phyloP scores from a whole-genome alignment of 1,140 invertebrate genomes.

The Drosophila grimshawi region DNA sequence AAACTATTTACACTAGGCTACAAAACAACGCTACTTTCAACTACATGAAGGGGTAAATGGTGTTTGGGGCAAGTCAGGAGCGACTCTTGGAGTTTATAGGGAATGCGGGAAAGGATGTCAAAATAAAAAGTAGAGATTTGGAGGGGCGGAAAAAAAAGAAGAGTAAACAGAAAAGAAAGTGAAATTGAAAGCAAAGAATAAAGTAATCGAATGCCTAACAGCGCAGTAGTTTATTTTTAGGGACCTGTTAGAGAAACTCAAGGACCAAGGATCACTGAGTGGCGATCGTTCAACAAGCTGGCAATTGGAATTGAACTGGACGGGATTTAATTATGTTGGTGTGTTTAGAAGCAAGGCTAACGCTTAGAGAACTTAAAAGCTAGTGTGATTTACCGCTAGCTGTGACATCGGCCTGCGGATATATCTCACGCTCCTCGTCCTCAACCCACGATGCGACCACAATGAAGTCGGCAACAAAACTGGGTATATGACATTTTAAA shows the following conservation, averaged over 20 bases:
- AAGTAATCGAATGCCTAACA: slow-evolving; percentile 67
- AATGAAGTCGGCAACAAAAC: slow-evolving; percentile 95
- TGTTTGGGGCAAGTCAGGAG: slow-evolving; percentile 86
- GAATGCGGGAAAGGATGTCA: slow-evolving; percentile 73
- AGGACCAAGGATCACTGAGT: slow-evolving; percentile 27
- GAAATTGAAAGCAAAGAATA: slow-evolving; percentile 33
- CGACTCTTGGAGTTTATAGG: slow-evolving; percentile 85
- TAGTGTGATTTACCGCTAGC: slow-evolving; percentile 67
- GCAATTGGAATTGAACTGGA: slow-evolving; percentile 50
- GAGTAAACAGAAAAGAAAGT: slow-evolving; percentile 38
- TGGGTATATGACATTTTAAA: slow-evolving; percentile 96
- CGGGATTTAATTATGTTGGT: slow-evolving; percentile 27
- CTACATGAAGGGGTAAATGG: slow-evolving; percentile 82
- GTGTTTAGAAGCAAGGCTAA: slow-evolving; percentile 44
- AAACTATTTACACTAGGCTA: slow-evolving; percentile 78
- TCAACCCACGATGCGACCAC: slow-evolving; percentile 93
- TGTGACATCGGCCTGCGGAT: slow-evolving; percentile 86
- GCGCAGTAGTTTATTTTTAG: slow-evolving; percentile 51
- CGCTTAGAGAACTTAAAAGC: slow-evolving; percentile 47
- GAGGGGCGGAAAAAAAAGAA: slow-evolving; percentile 29
- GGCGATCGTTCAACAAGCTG: slow-evolving; percentile 35
- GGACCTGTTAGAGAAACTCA: slow-evolving; percentile 25
- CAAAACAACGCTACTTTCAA: slow-evolving; percentile 76
- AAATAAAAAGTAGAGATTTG: slow-evolving; percentile 42
- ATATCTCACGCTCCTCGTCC: slow-evolving; percentile 89